Evolutionary conservation across 2,888 invertebrate species (phyloP).

Genomic region (Volucella zonaria): DNA sequence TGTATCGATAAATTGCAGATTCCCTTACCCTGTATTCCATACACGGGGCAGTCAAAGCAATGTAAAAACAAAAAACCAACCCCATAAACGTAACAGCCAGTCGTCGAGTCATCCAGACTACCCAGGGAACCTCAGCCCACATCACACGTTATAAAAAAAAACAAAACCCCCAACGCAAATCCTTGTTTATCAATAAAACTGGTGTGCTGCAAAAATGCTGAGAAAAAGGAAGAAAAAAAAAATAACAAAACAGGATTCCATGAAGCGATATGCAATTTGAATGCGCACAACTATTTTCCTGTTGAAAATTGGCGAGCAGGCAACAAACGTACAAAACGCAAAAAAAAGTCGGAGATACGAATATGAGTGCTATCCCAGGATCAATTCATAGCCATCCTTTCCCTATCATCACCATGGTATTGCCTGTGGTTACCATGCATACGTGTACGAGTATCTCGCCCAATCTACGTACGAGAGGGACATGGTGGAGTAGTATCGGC

Average conservation of each 20-base stretch:
- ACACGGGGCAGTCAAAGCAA: too few species aligned
- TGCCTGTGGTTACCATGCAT: constrained; percentile 42
- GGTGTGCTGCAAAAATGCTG: neutral
- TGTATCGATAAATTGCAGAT: too few species aligned
- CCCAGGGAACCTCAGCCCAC: too few species aligned
- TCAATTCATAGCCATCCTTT: constrained; percentile 30
- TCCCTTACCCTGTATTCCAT: too few species aligned
- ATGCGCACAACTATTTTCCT: constrained; percentile 19
- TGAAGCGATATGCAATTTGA: constrained; percentile 34
- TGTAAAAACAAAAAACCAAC: too few species aligned
- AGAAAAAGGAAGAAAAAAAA: neutral
- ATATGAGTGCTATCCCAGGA: constrained; percentile 24
- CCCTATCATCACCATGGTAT: constrained; percentile 47
- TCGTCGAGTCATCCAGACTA: too few species aligned
- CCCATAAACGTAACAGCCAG: too few species aligned
- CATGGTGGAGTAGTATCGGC: constrained; percentile 5
- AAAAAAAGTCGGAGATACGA: constrained; percentile 1
- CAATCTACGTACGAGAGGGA: constrained; percentile 42
- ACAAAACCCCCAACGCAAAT: neutral
- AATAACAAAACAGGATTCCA: neutral
- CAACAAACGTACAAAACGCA: neutral
- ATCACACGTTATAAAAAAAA: neutral
- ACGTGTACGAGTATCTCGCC: too few species aligned
- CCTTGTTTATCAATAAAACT: constrained; percentile 5
- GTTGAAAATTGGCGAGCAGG: neutral